Evolutionary conservation across 2,888 invertebrate species (phyloP), one percentile per base, ranked within the genome.

Genomic region (Cheilosia impressa): DNA sequence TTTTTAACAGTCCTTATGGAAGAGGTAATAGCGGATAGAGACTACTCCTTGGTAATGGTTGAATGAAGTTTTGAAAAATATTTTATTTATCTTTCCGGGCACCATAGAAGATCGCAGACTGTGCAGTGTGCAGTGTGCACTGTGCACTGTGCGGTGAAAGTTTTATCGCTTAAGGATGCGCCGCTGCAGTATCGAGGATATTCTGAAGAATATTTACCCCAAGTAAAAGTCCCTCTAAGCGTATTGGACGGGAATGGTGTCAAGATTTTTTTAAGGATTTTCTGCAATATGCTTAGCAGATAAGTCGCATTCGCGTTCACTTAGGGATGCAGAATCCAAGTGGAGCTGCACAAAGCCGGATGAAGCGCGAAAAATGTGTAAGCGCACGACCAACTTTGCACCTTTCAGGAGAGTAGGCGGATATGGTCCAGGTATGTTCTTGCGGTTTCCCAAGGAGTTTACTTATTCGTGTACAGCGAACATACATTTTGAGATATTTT

Each of bases 81-180:
- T 34, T 31, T 34, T 69, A 19, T 69, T 31, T 45, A 66, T 63
- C 24, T 43, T 31, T 55, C 7, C 19, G 7, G 17, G 13, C 13
- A 13, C 53, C n/a, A 7, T 19, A 22, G 10, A 10, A 19, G 22
- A n/a, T 31, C 9, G 5, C 2, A 15, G 63, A 50, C 4, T 31
- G 41, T 43, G 41, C 9, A 60, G n/a, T 22, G 34, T 34, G 50
- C 2, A 38, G 15, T 13, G 13, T n/a, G n/a, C n/a, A 50, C 4
- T 31, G 41, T 43, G 41, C 9, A 60, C 9, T 22, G 34, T 34
- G 50, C 2, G 50, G 15, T 13, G 13, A 52, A 53, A 22, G 27
- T 27, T 53, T 38, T 7, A 43, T 4, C 34, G 19, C 22, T n/a
- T 19, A 9, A 50, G 22, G 50, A 65, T 43, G 10, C 41, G 38